phyloP scores from a whole-genome alignment of 2,113 vertebrate genomes.

The Menura novaehollandiae region DNA sequence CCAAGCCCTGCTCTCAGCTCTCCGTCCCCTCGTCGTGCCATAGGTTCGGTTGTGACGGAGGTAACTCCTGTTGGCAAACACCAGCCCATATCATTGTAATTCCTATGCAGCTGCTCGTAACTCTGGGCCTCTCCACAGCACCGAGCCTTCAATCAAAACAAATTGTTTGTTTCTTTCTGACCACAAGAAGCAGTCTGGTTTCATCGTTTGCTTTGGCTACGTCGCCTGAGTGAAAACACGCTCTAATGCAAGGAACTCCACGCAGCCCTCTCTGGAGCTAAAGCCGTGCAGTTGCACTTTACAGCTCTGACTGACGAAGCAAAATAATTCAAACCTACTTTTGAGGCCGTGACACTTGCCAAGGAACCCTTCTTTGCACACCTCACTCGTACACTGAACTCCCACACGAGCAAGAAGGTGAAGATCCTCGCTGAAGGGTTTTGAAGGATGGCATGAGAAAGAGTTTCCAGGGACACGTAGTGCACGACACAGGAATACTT shows the following conservation, averaged over 20 bases:
- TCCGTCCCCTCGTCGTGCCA: fast-evolving
- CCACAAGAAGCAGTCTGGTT: slow-evolving; percentile 56
- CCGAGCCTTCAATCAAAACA: slow-evolving; percentile 45
- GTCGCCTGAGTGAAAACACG: background rate
- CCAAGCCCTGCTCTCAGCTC: background rate
- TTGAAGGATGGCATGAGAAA: background rate
- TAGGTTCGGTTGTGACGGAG: background rate
- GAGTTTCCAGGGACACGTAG: background rate
- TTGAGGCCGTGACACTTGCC: background rate
- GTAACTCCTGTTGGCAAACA: background rate
- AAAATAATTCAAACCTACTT: background rate
- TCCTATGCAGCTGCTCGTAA: slow-evolving; percentile 19
- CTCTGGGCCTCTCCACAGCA: background rate
- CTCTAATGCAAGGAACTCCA: background rate
- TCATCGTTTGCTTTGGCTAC: slow-evolving; percentile 32
- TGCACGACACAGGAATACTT: fast-evolving
- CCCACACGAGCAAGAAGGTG: fast-evolving
- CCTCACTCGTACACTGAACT: background rate
- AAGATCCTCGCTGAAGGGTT: background rate
- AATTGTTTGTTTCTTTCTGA: slow-evolving; percentile 55
- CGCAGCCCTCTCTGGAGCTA: background rate
- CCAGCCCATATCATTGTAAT: background rate
- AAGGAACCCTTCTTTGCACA: background rate
- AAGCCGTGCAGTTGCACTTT: background rate
- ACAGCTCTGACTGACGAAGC: slow-evolving; percentile 6